These are phyloP conservation scores for Hipposideros armiger DNA, from an alignment of 2,113 vertebrate genomes.

Conservation along the genomic window DNA sequence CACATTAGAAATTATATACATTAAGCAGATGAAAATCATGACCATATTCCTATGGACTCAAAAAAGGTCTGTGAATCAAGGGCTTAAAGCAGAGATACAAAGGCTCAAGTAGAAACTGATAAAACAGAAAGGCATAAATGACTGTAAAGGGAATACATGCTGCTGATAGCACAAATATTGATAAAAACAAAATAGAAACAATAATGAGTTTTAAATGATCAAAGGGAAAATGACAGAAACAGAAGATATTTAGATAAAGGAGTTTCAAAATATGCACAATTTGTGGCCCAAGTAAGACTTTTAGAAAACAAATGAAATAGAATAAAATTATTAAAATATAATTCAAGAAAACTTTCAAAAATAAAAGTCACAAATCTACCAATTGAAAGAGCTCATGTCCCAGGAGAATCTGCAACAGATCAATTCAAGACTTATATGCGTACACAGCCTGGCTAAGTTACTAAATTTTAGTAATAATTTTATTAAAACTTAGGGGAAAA, in stretches of 20 bases:
- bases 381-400: neutral
- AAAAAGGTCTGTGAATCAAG: neutral
- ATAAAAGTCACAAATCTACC: neutral
- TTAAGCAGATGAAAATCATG: slow-evolving; percentile 14
- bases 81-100: neutral
- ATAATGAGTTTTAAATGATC: neutral
- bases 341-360: slow-evolving; percentile 39
- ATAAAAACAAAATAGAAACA: neutral
- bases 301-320: neutral
- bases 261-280: neutral
- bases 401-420: neutral
- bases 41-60: neutral
- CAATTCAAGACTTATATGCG: neutral
- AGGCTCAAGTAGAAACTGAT: neutral
- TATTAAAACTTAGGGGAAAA: neutral
- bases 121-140: neutral
- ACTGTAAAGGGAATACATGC: neutral
- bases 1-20: neutral
- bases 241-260: neutral
- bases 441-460: neutral
- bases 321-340: slow-evolving; percentile 37
- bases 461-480: neutral
- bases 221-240: neutral
- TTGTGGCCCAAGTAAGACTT: neutral
- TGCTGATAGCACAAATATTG: neutral